phyloP scores from a whole-genome alignment of 2,888 invertebrate species.

The Trissonchulus latispiculum region DNA sequence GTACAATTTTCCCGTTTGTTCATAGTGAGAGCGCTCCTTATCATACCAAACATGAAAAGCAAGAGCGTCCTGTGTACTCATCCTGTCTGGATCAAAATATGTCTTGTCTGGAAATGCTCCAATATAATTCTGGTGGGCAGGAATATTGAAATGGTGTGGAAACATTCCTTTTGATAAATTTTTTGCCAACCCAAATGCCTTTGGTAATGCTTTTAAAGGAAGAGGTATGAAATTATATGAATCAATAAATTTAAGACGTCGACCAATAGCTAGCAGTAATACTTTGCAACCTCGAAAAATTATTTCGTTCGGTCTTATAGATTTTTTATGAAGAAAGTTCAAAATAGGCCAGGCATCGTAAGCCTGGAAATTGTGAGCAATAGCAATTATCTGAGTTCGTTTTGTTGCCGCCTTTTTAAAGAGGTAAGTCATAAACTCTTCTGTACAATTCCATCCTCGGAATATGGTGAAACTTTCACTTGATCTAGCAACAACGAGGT shows the following conservation, averaged over 20 bases:
- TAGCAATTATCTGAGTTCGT: too few relatives aligned
- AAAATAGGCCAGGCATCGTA: conserved; percentile 25
- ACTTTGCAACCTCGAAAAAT: conserved; percentile 17
- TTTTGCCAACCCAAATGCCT: conserved; percentile 17
- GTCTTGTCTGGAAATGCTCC: conserved; percentile 14
- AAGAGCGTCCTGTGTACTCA: background rate
- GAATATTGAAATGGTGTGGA: conserved; percentile 18
- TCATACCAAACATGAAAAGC: background rate
- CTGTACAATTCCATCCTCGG: too few relatives aligned
- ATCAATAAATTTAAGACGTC: conserved; percentile 16
- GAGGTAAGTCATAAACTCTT: too few relatives aligned
- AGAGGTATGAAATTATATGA: conserved; percentile 18
- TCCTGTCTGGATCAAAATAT: background rate
- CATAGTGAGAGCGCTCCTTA: background rate
- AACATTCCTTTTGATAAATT: conserved; percentile 11
- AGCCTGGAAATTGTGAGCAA: conserved; percentile 23
- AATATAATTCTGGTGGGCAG: background rate
- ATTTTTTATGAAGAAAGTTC: background rate
- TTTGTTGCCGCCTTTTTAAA: too few relatives aligned
- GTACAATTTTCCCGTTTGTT: conserved; percentile 24
- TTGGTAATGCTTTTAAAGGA: conserved; percentile 17
- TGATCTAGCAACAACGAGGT: too few relatives aligned
- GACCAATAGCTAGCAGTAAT: conserved; percentile 11
- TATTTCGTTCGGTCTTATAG: background rate
- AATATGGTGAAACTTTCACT: too few relatives aligned